phyloP scores from a whole-genome alignment of 2,113 vertebrate species.

The Suncus etruscus region DNA sequence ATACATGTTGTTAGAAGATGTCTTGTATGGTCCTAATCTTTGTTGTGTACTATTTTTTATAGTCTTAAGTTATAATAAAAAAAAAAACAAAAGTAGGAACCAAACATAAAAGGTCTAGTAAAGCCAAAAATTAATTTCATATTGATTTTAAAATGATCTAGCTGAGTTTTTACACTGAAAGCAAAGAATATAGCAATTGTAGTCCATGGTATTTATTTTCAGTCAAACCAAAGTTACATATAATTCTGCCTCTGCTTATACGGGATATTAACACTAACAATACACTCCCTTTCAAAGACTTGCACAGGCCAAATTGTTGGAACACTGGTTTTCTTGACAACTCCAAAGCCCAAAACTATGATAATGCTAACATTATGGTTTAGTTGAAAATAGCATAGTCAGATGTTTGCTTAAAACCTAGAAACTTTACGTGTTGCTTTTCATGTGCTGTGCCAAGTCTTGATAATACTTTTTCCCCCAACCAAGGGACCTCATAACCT shows the following conservation, averaged over 20 bases:
- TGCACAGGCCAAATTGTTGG: constrained; percentile 91
- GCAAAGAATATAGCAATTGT: constrained; percentile 99
- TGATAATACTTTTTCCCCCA: constrained; percentile 93
- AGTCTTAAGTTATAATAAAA: constrained; percentile 97
- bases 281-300: constrained; percentile 93
- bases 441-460: constrained; percentile 95
- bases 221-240: constrained; percentile 99
- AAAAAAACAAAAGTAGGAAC: constrained; percentile 93
- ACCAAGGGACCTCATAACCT: constrained; percentile 96
- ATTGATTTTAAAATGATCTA: constrained; percentile 98
- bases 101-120: constrained; percentile 99
- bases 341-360: constrained; percentile 91
- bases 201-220: constrained; percentile 98
- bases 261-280: constrained; percentile 95
- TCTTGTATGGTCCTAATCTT: constrained; percentile 94
- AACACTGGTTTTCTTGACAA: constrained; percentile 91
- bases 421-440: constrained; percentile 94
- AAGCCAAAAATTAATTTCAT: constrained; percentile 99
- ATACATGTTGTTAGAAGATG: constrained; percentile 96
- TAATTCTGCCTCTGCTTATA: constrained; percentile 99
- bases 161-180: constrained; percentile 97
- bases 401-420: constrained; percentile 95
- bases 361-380: constrained; percentile 88
- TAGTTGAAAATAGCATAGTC: constrained; percentile 92
- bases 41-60: constrained; percentile 94